phyloP scores from a whole-genome alignment of 2,113 vertebrate species.

The Dasyprocta punctata region DNA sequence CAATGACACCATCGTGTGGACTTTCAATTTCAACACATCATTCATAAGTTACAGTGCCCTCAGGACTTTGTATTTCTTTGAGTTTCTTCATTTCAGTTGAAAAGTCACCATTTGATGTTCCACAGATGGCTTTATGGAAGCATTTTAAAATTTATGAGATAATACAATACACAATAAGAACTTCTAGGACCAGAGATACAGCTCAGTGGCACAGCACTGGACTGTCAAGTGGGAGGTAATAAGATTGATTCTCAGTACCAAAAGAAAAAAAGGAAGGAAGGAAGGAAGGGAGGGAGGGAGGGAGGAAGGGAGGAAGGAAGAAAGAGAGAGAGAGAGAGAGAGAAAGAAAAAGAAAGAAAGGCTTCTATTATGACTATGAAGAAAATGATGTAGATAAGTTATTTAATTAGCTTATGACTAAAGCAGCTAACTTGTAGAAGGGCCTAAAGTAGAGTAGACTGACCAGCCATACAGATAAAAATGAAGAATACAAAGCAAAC shows the following conservation, averaged over 20 bases:
- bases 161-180: background rate
- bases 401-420: background rate
- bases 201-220: too few relatives aligned
- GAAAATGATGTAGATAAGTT: background rate
- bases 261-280: too few relatives aligned
- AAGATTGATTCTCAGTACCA: too few relatives aligned
- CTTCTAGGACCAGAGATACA: background rate
- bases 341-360: too few relatives aligned
- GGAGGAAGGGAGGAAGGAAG: too few relatives aligned
- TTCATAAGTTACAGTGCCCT: background rate
- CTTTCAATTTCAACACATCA: background rate
- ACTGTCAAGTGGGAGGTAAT: too few relatives aligned
- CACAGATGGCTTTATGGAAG: background rate
- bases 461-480: background rate
- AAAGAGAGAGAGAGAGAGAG: too few relatives aligned
- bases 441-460: background rate
- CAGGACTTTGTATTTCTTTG: background rate
- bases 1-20: background rate
- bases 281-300: too few relatives aligned
- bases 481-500: background rate
- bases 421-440: background rate
- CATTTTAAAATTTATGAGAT: background rate
- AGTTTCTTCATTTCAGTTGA: background rate
- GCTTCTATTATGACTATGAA: background rate
- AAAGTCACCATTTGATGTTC: background rate